Evolutionary conservation across 2,797 vertebrate genomes (phyloP).

Genomic region (Bradypodion ventrale): DNA sequence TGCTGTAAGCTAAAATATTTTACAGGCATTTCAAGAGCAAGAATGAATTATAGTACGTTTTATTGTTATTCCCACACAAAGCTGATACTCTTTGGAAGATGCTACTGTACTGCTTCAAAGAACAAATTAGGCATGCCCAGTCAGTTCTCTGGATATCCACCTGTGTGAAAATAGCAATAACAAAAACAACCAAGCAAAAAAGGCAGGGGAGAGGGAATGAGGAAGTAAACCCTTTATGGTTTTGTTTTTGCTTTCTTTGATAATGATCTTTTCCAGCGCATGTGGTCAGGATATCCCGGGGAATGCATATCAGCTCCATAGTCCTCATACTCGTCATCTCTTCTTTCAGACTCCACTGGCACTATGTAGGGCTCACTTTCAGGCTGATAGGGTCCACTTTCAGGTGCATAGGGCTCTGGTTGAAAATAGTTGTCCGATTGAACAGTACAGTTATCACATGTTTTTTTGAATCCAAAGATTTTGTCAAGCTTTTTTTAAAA

Average conservation of each 20-base stretch:
- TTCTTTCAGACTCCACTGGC: constrained; percentile 83
- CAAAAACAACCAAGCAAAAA: constrained; percentile 42
- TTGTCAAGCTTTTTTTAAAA: constrained; percentile 53
- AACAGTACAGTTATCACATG: constrained; percentile 79
- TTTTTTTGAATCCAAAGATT: constrained; percentile 75
- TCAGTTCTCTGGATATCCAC: constrained; percentile 56
- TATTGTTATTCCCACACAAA: constrained; percentile 65
- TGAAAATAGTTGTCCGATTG: constrained; percentile 92
- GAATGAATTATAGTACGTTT: constrained; percentile 53
- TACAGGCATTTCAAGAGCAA: constrained; percentile 71
- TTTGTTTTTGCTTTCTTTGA: constrained; percentile 75
- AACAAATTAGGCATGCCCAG: constrained; percentile 40
- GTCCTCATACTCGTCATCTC: constrained; percentile 84
- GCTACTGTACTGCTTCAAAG: constrained; percentile 37
- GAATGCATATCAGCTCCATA: constrained; percentile 82
- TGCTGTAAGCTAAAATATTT: constrained; percentile 67
- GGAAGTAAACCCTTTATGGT: constrained; percentile 65
- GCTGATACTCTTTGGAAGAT: constrained; percentile 52
- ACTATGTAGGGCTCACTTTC: constrained; percentile 83
- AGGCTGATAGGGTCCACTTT: constrained; percentile 85
- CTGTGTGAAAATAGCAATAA: constrained; percentile 71
- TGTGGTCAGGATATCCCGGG: constrained; percentile 74
- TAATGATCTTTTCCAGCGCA: constrained; percentile 86
- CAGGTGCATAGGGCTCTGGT: constrained; percentile 85
- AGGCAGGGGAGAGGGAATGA: neutral